These are phyloP conservation scores for Thysanoteuthis rhombus DNA, from an alignment of 2,888 invertebrate genomes.

Conservation along the genomic window DNA sequence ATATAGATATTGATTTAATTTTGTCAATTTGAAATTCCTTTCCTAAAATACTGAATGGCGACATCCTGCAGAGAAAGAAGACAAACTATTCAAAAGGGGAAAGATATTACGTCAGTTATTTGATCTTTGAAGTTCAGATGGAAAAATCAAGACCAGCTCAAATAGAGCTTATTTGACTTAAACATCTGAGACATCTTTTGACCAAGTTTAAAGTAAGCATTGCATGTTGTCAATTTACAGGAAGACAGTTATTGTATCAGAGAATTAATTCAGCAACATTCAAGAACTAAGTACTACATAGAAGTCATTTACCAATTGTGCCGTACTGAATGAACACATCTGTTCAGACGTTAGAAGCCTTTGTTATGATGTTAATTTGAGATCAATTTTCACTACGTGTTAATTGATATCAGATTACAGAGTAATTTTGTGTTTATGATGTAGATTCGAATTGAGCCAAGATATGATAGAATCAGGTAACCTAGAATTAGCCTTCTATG, in stretches of 20 bases:
- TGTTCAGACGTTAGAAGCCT: neutral
- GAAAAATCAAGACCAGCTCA: neutral
- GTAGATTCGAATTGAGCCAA: neutral
- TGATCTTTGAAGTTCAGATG: neutral
- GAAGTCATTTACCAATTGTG: neutral
- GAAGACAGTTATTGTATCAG: neutral
- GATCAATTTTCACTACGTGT: neutral
- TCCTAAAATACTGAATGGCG: neutral
- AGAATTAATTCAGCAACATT: neutral
- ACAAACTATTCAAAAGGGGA: neutral
- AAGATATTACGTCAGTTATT: neutral
- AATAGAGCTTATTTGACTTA: neutral
- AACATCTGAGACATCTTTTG: neutral
- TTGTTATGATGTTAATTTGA: neutral
- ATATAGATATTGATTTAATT: neutral
- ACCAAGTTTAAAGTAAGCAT: neutral
- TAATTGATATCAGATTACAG: neutral
- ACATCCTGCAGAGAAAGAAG: neutral
- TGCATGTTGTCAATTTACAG: neutral
- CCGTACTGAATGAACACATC: neutral
- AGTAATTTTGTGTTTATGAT: neutral
- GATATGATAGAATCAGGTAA: neutral
- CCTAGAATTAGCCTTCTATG: neutral
- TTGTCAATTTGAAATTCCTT: neutral
- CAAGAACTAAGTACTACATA: neutral